A percentile compares a stretch with the other conserved stretches of the same genome.
Conservation (phyloP, 2,888 invertebrate species). For the Napeogenes sylphis region DNA sequence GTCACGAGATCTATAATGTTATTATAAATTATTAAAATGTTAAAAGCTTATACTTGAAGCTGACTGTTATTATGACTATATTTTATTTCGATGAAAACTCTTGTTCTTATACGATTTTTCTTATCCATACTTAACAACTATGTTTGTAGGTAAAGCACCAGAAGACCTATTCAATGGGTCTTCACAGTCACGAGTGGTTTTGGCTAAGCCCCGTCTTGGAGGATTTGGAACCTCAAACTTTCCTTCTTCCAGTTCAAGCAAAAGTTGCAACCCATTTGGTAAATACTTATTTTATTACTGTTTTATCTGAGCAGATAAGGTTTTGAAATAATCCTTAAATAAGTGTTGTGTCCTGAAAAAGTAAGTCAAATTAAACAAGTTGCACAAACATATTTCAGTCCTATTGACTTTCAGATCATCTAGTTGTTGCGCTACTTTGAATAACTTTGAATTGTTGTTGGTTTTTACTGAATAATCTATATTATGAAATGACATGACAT, state of each 20-base stretch:
- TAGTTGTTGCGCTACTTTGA: too few relatives aligned
- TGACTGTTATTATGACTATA: conserved; percentile 6
- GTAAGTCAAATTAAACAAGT: too few relatives aligned
- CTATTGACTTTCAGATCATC: too few relatives aligned
- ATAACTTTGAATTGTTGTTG: too few relatives aligned
- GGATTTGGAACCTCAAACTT: conserved; percentile 62
- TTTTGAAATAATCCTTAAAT: too few relatives aligned
- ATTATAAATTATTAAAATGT: too few relatives aligned
- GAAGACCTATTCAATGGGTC: conserved; percentile 66
- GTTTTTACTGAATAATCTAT: too few relatives aligned
- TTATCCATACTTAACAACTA: conserved; percentile 8
- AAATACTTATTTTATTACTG: conserved; percentile 27
- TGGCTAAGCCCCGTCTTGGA: conserved; percentile 69
- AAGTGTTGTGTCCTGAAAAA: too few relatives aligned
- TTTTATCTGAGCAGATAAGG: neutral
- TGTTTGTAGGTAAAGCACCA: conserved; percentile 54
- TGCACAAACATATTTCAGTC: too few relatives aligned
- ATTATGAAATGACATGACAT: too few relatives aligned
- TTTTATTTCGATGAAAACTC: neutral
- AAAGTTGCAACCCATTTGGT: conserved; percentile 64
- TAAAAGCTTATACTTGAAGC: neutral
- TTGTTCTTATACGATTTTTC: neutral
- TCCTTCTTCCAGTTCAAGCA: conserved; percentile 55
- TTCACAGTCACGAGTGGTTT: conserved; percentile 60
- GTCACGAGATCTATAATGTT: too few relatives aligned